phyloP scores from a whole-genome alignment of 1,140 invertebrate genomes.

The Heliconius congener region DNA sequence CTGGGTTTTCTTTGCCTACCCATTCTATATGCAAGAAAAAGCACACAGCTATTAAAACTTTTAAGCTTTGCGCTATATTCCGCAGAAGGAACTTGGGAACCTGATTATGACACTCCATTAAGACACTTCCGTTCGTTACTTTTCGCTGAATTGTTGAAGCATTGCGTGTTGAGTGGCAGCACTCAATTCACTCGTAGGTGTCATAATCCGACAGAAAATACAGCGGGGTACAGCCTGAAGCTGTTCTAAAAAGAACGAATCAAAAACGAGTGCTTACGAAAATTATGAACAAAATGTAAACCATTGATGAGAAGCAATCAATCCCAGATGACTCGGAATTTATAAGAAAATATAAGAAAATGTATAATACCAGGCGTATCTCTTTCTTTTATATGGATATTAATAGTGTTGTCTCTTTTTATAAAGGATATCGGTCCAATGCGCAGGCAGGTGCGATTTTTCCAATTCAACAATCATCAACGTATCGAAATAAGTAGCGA shows the following conservation, averaged over 20 bases:
- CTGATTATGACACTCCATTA: too few relatives aligned
- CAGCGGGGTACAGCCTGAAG: too few relatives aligned
- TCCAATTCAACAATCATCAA: slow-evolving; percentile 24
- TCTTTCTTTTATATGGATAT: not conserved
- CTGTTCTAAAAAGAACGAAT: not conserved
- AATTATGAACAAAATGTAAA: slow-evolving; percentile 17
- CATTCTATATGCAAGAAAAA: too few relatives aligned
- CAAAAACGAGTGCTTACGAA: not conserved
- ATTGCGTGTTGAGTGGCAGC: too few relatives aligned
- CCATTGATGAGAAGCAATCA: slow-evolving; percentile 10
- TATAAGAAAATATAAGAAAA: slow-evolving; percentile 6
- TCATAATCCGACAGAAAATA: too few relatives aligned
- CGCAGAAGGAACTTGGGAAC: too few relatives aligned
- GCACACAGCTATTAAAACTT: too few relatives aligned
- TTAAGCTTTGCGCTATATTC: too few relatives aligned
- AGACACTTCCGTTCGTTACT: too few relatives aligned
- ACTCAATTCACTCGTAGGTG: too few relatives aligned
- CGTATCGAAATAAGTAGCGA: slow-evolving; percentile 11
- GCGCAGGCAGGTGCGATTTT: slow-evolving; percentile 31
- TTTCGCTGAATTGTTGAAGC: too few relatives aligned
- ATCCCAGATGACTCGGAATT: not conserved
- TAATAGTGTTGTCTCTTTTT: slow-evolving; percentile 18
- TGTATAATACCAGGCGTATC: not conserved
- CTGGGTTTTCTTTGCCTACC: too few relatives aligned
- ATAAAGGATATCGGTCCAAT: slow-evolving; percentile 18